Base-by-base conservation (phyloP, 1,140 invertebrate genomes). In the Triops longicaudatus region DNA sequence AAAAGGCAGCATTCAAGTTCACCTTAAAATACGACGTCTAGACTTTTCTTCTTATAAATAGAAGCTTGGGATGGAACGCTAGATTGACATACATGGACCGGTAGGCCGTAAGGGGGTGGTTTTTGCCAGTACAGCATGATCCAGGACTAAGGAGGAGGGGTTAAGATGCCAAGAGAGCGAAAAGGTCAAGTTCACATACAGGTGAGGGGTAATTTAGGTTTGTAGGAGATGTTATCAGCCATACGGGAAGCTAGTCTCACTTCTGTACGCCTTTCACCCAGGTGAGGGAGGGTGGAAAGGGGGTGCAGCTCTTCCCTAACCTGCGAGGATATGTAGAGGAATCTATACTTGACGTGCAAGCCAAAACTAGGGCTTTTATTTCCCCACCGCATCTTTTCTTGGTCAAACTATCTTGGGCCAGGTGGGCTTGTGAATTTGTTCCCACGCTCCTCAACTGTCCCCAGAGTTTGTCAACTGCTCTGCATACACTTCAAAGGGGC, bases 401-500 rank as follows among this genome's bases (percentile, higher is more conserved):
- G 50, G n/a, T 37, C 31, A 63, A 63, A 63, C 14, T 22, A 63
- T 63, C 31, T 63, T 63, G 3, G 22, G 50, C 50, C 50, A 63
- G 50, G 50, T 63, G 50, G 14, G 50, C 22, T 63, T 22, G 14
- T 5, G 0, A 63, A 17, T 63, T 63, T 7, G 6, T 63, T 63
- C 50, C 50, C 50, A 63, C 50, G 50, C 50, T 63, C n/a, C 50
- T 63, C 50, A 22, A 63, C 50, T 17, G 50, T 63, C 50, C 50
- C 50, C 3, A 63, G 50, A 63, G 50, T 63, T 63, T 63, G 50
- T 63, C 50, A 63, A 63, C 50, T 63, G 50, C 50, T 63, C 50
- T 63, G 14, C 17, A 63, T n/a, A 63, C 31, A 37, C 31, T 37
- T 37, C 31, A n/a, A 63, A 63, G 50, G 50, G 50, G 50, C 50